These are phyloP conservation scores for Psittacula derbiana DNA, from an alignment of 2,797 vertebrate species.

Conservation along the genomic window DNA sequence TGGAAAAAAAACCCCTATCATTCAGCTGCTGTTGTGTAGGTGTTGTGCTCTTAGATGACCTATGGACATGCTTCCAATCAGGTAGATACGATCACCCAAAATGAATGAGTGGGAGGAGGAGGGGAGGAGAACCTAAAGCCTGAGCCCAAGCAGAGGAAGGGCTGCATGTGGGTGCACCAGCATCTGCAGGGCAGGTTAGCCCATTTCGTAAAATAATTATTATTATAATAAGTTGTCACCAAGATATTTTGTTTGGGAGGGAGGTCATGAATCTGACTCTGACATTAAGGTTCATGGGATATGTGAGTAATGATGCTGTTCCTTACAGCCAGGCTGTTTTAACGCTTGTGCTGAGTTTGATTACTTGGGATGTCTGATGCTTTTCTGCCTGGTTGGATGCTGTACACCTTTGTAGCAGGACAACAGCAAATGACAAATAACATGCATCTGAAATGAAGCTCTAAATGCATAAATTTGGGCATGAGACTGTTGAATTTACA, in stretches of 20 bases:
- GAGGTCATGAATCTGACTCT: neutral
- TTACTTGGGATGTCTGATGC: neutral
- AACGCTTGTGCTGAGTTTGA: rapidly evolving
- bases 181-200: neutral
- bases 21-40: neutral
- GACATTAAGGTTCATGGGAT: neutral
- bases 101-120: neutral
- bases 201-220: neutral
- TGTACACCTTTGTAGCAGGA: neutral
- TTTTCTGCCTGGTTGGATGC: neutral
- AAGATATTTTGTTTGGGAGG: neutral
- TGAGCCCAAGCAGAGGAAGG: neutral
- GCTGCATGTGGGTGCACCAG: neutral
- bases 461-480: neutral
- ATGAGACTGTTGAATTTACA: neutral
- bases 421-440: neutral
- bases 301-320: neutral
- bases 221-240: neutral
- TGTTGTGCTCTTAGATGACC: neutral
- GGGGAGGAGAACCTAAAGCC: neutral
- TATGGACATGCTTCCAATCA: neutral
- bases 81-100: neutral
- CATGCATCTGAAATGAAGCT: neutral
- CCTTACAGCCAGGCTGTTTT: neutral
- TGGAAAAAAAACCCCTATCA: neutral